A percentile compares a stretch with the other conserved stretches of the same genome.
phyloP scores from a whole-genome alignment of 2,113 vertebrate species.

The Oryzias curvinotus region DNA sequence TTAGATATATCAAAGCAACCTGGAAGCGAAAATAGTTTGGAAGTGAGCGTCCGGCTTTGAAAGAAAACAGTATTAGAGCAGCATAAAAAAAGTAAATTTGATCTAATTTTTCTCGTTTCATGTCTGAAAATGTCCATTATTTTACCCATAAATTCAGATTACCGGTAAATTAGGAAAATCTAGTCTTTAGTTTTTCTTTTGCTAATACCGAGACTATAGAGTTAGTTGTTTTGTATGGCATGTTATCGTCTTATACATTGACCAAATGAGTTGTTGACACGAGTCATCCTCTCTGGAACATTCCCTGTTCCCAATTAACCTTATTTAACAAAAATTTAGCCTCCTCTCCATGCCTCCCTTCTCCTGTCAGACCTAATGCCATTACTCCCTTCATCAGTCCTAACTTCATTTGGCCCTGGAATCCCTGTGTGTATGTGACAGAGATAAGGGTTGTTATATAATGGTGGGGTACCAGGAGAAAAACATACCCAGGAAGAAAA shows the following conservation, averaged over 20 bases:
- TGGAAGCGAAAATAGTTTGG: too few relatives aligned
- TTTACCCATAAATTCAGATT: not conserved
- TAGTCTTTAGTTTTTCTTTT: too few relatives aligned
- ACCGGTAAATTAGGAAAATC: not conserved
- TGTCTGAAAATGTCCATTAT: not conserved
- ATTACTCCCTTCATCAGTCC: slow-evolving; percentile 47
- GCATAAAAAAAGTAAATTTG: not conserved
- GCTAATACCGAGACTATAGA: not conserved
- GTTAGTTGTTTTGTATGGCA: not conserved
- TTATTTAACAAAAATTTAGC: slow-evolving; percentile 30
- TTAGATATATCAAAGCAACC: not conserved
- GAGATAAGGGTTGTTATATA: slow-evolving; percentile 31
- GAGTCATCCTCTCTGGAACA: slow-evolving; percentile 38
- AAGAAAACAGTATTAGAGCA: too few relatives aligned
- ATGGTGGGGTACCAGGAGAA: slow-evolving; percentile 22
- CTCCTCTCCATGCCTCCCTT: slow-evolving; percentile 16
- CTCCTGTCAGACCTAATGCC: slow-evolving; percentile 53
- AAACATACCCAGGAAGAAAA: slow-evolving; percentile 21
- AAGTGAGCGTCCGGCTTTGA: too few relatives aligned
- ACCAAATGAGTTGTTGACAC: slow-evolving; percentile 26
- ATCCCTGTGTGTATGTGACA: slow-evolving; percentile 5
- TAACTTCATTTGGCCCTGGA: slow-evolving; percentile 55
- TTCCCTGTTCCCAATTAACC: slow-evolving; percentile 62
- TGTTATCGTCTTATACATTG: not conserved
- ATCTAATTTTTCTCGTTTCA: not conserved